Evolutionary conservation across 1,140 invertebrate genomes (phyloP), one percentile per base, ranked within the genome.

Genomic region (Drosophila pseudoananassae): DNA sequence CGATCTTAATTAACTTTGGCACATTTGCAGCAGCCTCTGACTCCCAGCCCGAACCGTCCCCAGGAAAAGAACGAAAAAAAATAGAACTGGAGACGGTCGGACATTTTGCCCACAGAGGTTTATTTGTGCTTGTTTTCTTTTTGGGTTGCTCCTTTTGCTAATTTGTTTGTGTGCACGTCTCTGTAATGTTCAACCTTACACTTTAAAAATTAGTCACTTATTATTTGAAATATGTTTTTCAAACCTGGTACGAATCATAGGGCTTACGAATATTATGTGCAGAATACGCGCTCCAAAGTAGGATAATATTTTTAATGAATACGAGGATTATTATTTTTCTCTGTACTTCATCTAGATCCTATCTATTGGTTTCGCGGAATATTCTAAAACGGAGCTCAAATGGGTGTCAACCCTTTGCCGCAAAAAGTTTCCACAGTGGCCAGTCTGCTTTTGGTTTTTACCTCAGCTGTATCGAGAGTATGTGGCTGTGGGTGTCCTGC

Each of bases 1-100:
- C 83, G 84, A 88, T 88, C 83, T 88, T 88, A 88, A 88, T 88
- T 88, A 88, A 88, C 83, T 88, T 88, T 88, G 83, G 83, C 83
- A 88, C 83, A 88, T 88, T 88, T 88, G 83, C 75, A 88, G 79
- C 83, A 78, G 61, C 78, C 83, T 65, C 71, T 60, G 56, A 54
- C 64, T 53, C 29, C 20, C 10, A n/a, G 8, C 38, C 17, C 17
- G 15, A 7, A 17, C 14, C 55, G 38, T 15, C 17, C 9, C 15
- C 43, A 46, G 17, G 49, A 31, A 46, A 46, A 14, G 53, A 43
- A 57, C 20, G 31, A 31, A 25, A 12, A 47, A 54, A 49, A 46
- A 66, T 56, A 61, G 15, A 50, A 69, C 50, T 61, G 65, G 61
- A 69, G 65, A 69, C 49, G 76, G 57, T 77, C 58, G 65, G 38